Evolutionary conservation across 2,797 vertebrate species (phyloP).

Genomic region (Chaenodraco wilsoni): DNA sequence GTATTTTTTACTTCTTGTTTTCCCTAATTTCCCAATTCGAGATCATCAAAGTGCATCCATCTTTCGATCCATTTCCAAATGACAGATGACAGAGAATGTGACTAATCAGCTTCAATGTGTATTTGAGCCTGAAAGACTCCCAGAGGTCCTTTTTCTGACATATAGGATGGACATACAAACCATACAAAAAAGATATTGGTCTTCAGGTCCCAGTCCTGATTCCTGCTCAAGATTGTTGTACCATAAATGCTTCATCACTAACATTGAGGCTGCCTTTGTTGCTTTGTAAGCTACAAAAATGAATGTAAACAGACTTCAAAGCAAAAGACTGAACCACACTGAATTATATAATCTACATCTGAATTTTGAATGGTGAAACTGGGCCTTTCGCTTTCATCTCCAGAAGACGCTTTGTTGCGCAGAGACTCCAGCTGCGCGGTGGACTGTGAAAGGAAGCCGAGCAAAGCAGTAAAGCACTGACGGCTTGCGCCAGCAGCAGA

Average conservation of each 20-base stretch:
- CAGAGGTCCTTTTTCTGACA: not conserved
- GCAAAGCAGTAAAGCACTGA: constrained; percentile 43
- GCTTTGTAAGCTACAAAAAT: not conserved
- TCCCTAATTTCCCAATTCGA: too few relatives aligned
- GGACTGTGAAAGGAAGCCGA: constrained; percentile 42
- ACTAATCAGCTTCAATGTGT: constrained; percentile 4
- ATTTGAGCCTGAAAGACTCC: not conserved
- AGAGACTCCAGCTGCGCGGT: constrained; percentile 42
- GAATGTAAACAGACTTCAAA: constrained; percentile 21
- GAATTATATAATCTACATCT: constrained; percentile 30
- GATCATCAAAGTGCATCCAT: too few relatives aligned
- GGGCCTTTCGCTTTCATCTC: constrained; percentile 23
- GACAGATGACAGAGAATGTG: not conserved
- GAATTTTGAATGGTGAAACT: constrained; percentile 25
- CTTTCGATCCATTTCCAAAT: not conserved
- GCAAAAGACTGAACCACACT: not conserved
- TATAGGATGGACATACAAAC: not conserved
- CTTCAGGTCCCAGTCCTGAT: not conserved
- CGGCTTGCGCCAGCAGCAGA: constrained; percentile 21
- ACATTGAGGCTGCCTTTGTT: not conserved
- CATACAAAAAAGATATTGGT: not conserved
- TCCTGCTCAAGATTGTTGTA: not conserved
- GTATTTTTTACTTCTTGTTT: too few relatives aligned
- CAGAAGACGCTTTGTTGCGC: constrained; percentile 25
- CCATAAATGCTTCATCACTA: not conserved